phyloP scores from a whole-genome alignment of 2,888 invertebrate genomes.

The Zeuzera pyrina region DNA sequence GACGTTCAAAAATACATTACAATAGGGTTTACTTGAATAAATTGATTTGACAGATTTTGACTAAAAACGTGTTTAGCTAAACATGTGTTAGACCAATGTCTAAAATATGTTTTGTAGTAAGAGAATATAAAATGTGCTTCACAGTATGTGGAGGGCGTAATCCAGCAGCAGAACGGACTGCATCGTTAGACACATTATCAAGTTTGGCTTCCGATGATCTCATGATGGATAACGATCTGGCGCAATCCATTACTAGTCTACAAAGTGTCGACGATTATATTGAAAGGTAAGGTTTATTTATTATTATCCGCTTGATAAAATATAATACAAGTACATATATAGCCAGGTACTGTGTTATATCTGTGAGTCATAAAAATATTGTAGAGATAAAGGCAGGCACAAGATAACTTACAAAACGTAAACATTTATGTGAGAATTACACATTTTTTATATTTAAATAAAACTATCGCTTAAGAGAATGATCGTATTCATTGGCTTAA shows the following conservation, averaged over 20 bases:
- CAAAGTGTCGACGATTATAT: constrained; percentile 71
- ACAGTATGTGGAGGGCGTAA: constrained; percentile 42
- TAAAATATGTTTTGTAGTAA: too few species aligned
- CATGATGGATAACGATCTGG: constrained; percentile 87
- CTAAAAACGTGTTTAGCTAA: too few species aligned
- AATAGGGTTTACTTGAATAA: too few species aligned
- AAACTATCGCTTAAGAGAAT: too few species aligned
- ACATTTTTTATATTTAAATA: too few species aligned
- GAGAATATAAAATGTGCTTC: constrained; percentile 21
- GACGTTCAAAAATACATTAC: too few species aligned
- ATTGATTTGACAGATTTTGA: too few species aligned
- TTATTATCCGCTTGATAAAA: background rate
- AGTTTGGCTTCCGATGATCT: constrained; percentile 90
- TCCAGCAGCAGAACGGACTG: constrained; percentile 73
- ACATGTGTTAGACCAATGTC: too few species aligned
- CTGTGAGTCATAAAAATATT: background rate
- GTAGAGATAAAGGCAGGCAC: background rate
- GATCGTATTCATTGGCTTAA: too few species aligned
- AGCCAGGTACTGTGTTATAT: background rate
- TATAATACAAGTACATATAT: background rate
- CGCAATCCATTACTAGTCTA: constrained; percentile 72
- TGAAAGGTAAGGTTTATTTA: constrained; percentile 54
- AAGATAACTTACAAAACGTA: too few species aligned
- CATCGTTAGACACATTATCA: constrained; percentile 87
- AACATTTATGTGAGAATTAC: too few species aligned